Evolutionary conservation across 2,113 vertebrate genomes (phyloP), one percentile per base, ranked within the genome.

Genomic region (Dascyllus trimaculatus): DNA sequence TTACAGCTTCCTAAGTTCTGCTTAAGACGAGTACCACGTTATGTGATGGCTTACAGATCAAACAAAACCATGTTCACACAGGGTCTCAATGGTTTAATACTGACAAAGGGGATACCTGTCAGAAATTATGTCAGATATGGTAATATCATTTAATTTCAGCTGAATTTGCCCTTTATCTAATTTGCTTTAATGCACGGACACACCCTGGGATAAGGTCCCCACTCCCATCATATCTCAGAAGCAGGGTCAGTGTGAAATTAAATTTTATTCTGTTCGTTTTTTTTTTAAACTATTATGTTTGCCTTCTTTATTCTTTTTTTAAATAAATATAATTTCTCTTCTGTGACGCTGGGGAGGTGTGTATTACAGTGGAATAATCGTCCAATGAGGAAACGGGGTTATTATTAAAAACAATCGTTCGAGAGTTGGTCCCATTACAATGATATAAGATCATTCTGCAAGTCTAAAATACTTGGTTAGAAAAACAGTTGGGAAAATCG

Each of bases 201-300:
- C 89, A 90, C 88, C 90, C 86, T 82, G 79, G 59, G 80, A 79
- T 46, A 74, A 63, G 38, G 49, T 58, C 32, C 15, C 71, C 24
- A 64, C 52, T 71, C 13, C 25, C 53, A 69, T 52, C 62, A 46
- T 40, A 22, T 35, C 62, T 81, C n/a, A 72, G 10, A 84, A 76
- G 77, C 53, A 76, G 66, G 54, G 75, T 75, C 80, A 84, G 17
- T 58, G 61, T 19, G 1, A 75, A 24, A 62, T 46, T 43, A 43
- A 10, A 45, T 48, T 60, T 62, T 52, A 51, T 46, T 57, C 2
- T 52, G 21, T 18, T 1, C 51, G 21, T 32, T 69, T 19, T 46
- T 59, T 1, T 21, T 43, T 43, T 43, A 2, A 32, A 21, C 1
- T 24, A 11, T 49, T 15, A 4, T 18, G 22, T 58, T 32, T 49